Percentiles rank a stretch among this genome's conserved stretches.
Evolutionary conservation across 2,888 invertebrate genomes (phyloP).

Genomic region (Macrophya annulata): DNA sequence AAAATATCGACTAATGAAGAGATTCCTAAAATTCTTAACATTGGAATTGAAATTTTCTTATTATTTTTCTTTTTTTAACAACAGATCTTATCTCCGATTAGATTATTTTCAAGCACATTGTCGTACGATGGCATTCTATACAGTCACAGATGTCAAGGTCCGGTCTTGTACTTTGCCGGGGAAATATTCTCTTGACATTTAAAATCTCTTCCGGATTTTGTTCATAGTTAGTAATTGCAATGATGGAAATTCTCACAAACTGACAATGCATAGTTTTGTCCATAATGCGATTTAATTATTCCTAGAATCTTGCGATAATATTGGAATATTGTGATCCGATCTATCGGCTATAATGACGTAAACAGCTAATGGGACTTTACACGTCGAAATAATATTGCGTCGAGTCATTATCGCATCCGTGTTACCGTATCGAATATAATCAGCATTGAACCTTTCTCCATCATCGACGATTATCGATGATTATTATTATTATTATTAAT

Average conservation of each 20-base stretch:
- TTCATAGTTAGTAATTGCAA: not conserved
- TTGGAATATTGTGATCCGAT: not conserved
- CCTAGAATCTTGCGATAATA: not conserved
- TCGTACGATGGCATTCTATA: not conserved
- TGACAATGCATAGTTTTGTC: not conserved
- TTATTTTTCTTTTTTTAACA: not conserved
- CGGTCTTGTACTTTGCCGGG: not conserved
- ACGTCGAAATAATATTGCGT: not conserved
- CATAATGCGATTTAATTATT: not conserved
- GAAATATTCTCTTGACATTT: slow-evolving; percentile 50
- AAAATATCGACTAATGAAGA: not conserved
- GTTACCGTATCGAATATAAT: not conserved
- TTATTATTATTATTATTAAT: not conserved
- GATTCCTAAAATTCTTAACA: not conserved
- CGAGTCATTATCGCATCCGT: not conserved
- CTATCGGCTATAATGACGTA: not conserved
- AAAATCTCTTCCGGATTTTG: slow-evolving; percentile 38
- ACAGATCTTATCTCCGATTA: slow-evolving; percentile 16
- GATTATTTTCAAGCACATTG: slow-evolving; percentile 21
- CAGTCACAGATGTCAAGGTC: slow-evolving; percentile 48
- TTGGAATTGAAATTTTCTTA: not conserved
- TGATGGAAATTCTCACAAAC: slow-evolving; percentile 16
- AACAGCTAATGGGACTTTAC: not conserved
- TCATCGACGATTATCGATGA: not conserved
- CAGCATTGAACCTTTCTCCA: not conserved